phyloP scores from a whole-genome alignment of 2,797 vertebrate species.

The Rhinoraja longicauda region DNA sequence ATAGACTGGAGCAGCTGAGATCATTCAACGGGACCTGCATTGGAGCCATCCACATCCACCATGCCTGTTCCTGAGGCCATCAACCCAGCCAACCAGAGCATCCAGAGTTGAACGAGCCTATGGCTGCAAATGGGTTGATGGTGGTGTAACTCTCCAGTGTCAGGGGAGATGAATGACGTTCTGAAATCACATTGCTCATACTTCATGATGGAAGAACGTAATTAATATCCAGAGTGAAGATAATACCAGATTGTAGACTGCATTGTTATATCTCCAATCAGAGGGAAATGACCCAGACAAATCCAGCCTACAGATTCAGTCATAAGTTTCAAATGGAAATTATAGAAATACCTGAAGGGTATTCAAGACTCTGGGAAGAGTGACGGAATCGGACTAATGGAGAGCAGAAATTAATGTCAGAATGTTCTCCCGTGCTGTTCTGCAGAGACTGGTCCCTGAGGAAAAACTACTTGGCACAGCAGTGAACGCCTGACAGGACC shows the following conservation, averaged over 20 bases:
- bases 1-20: too few relatives aligned
- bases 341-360: not conserved
- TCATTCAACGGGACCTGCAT: not conserved
- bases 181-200: not conserved
- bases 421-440: not conserved
- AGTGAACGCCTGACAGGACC: not conserved
- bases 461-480: not conserved
- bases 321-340: not conserved
- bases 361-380: not conserved
- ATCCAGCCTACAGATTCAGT: not conserved
- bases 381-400: not conserved
- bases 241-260: not conserved
- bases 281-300: not conserved
- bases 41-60: not conserved
- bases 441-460: not conserved
- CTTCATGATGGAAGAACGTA: not conserved
- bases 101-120: not conserved
- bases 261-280: not conserved
- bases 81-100: not conserved
- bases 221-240: slow-evolving; percentile 2
- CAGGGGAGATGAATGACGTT: not conserved
- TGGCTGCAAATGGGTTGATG: too few relatives aligned
- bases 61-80: not conserved
- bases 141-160: not conserved
- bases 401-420: not conserved